These are phyloP conservation scores for Lipophrys pholis DNA, from an alignment of 2,113 vertebrate species.

Conservation along the genomic window DNA sequence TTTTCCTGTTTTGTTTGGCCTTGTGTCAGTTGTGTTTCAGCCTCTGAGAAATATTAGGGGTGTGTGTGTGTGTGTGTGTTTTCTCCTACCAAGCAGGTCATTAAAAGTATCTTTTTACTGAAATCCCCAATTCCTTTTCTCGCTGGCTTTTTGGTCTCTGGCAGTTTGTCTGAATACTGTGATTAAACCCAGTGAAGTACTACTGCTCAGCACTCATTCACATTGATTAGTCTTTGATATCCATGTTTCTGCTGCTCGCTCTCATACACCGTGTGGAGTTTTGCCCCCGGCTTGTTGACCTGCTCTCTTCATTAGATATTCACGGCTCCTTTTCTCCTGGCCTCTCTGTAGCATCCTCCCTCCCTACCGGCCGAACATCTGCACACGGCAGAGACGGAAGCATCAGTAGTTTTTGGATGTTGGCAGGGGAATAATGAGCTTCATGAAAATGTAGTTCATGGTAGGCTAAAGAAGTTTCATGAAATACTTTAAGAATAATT, in stretches of 20 bases:
- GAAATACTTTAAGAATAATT: neutral
- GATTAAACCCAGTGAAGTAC: conserved; percentile 61
- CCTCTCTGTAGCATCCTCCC: conserved; percentile 66
- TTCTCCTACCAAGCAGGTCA: conserved; percentile 76
- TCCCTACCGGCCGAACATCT: conserved; percentile 40
- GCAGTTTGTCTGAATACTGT: conserved; percentile 64
- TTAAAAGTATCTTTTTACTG: conserved; percentile 76
- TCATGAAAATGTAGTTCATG: conserved; percentile 57
- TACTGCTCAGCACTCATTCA: conserved; percentile 64
- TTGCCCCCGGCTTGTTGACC: conserved; percentile 38
- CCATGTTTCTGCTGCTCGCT: conserved; percentile 72
- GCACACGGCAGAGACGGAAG: conserved; percentile 42
- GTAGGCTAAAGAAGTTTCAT: conserved; percentile 33
- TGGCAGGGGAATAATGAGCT: conserved; percentile 14
- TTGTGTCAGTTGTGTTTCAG: conserved; percentile 68
- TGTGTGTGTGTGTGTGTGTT: conserved; percentile 37
- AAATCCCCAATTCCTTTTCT: conserved; percentile 50
- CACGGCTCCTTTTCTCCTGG: conserved; percentile 44
- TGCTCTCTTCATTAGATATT: conserved; percentile 58
- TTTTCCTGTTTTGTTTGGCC: conserved; percentile 17
- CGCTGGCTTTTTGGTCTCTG: conserved; percentile 59
- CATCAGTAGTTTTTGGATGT: conserved; percentile 35
- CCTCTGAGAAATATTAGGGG: conserved; percentile 59
- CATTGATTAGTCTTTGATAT: conserved; percentile 64
- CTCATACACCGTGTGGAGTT: conserved; percentile 57